Conservation (phyloP, 1,140 invertebrate species). For the Rhyzopertha dominica region DNA sequence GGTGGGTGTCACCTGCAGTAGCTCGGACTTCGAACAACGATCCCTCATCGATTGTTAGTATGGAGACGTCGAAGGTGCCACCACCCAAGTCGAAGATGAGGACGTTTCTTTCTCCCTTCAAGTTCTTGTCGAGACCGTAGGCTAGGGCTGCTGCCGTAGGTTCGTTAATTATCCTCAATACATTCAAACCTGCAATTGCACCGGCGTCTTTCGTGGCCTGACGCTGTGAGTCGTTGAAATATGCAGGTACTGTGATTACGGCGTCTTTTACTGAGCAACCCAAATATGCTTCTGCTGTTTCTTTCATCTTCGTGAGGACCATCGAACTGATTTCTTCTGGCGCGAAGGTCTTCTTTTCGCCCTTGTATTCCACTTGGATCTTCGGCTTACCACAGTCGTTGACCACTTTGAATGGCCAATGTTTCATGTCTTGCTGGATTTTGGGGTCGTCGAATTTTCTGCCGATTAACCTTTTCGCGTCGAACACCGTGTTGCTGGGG, state of each 20-base stretch:
- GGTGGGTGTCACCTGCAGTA: constrained; percentile 56
- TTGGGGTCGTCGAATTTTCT: constrained; percentile 49
- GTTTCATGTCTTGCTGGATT: constrained; percentile 49
- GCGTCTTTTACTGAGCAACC: constrained; percentile 32
- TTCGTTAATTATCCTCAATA: constrained; percentile 53
- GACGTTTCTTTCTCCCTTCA: constrained; percentile 48
- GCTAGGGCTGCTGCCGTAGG: constrained; percentile 64
- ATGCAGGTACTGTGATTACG: constrained; percentile 45
- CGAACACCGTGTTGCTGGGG: constrained; percentile 75
- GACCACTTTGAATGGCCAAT: constrained; percentile 50
- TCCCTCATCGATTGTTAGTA: constrained; percentile 66
- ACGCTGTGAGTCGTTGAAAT: constrained; percentile 63
- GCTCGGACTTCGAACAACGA: constrained; percentile 64
- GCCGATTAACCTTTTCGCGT: constrained; percentile 48
- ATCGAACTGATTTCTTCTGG: constrained; percentile 53
- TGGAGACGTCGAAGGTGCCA: constrained; percentile 63
- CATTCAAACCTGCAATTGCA: constrained; percentile 57
- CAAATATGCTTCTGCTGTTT: constrained; percentile 64
- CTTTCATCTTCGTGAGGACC: constrained; percentile 87
- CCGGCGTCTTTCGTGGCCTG: constrained; percentile 63
- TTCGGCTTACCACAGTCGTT: constrained; percentile 57
- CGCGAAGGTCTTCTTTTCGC: constrained; percentile 47
- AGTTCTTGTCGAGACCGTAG: constrained; percentile 56
- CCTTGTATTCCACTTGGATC: constrained; percentile 66
- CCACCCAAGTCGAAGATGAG: constrained; percentile 53